Percentiles rank a stretch among this genome's conserved stretches.
phyloP scores from a whole-genome alignment of 1,140 invertebrate genomes.

The Pristionchus pacificus region DNA sequence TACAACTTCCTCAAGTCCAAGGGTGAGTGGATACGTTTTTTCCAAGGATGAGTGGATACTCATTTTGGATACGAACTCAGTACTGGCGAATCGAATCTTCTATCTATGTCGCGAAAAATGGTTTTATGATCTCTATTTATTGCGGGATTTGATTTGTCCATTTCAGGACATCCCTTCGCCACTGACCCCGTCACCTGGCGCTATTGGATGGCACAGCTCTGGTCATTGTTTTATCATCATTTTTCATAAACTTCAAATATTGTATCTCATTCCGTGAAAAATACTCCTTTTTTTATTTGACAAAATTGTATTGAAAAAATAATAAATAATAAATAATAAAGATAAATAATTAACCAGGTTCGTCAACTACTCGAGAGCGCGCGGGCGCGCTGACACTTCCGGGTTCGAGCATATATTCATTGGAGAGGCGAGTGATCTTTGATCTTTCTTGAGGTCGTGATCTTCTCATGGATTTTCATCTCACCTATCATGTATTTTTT shows the following conservation, averaged over 20 bases:
- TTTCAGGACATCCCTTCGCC: constrained; percentile 36
- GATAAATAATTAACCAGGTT: constrained; percentile 10
- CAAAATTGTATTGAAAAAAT: no score
- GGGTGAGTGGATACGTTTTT: no score
- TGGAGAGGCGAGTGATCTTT: constrained; percentile 66
- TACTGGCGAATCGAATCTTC: no score
- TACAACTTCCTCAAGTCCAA: constrained; percentile 39
- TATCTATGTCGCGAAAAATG: no score
- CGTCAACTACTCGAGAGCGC: constrained; percentile 35
- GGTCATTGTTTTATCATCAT: constrained; percentile 6
- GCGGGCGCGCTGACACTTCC: constrained; percentile 38
- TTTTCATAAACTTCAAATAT: no score
- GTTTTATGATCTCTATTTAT: background rate
- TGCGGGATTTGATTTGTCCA: background rate
- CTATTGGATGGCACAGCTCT: constrained; percentile 35
- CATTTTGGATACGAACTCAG: no score
- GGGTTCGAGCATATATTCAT: constrained; percentile 81
- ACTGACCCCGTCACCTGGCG: constrained; percentile 23
- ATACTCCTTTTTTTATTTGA: no score
- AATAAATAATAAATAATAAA: no score
- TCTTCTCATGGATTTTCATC: no score
- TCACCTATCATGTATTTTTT: background rate
- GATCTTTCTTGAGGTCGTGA: no score
- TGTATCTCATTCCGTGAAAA: no score
- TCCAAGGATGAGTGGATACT: no score